phyloP scores from a whole-genome alignment of 1,140 invertebrate species.

The Lordiphosa clarofinis region DNA sequence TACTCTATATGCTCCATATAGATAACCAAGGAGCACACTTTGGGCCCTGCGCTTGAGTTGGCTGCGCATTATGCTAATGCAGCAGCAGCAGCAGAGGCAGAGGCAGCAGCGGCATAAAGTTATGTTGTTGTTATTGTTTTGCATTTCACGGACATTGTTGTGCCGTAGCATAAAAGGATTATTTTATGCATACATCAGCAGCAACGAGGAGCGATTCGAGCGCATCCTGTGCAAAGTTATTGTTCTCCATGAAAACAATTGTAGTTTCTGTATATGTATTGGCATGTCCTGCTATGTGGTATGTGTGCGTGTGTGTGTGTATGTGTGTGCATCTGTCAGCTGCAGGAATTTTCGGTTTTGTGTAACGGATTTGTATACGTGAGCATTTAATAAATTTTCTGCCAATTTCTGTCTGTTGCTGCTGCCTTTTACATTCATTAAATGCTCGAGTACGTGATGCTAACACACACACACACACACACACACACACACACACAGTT shows the following conservation, averaged over 20 bases:
- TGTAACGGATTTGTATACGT: conserved; percentile 75
- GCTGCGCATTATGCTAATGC: conserved; percentile 76
- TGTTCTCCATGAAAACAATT: conserved; percentile 74
- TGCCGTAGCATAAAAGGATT: conserved; percentile 71
- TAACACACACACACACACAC: no score
- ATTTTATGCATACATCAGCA: conserved; percentile 78
- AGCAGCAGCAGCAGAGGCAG: conserved; percentile 8
- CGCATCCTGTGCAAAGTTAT: conserved; percentile 71
- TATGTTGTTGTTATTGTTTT: conserved; percentile 69
- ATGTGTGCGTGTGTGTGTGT: conserved; percentile 6
- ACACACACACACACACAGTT: no score
- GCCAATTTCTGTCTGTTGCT: conserved; percentile 53
- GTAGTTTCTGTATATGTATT: conserved; percentile 50
- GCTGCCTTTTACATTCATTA: conserved; percentile 58
- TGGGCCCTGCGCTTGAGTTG: conserved; percentile 48
- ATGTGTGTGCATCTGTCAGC: conserved; percentile 47
- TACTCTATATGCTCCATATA: conserved; percentile 22
- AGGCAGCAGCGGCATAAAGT: conserved; percentile 8
- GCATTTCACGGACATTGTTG: conserved; percentile 77
- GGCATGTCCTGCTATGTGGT: conserved; percentile 22
- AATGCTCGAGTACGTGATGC: conserved; percentile 40
- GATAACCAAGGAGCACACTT: conserved; percentile 63
- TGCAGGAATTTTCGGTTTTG: conserved; percentile 73
- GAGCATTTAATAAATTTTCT: conserved; percentile 77
- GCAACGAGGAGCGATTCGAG: conserved; percentile 39